Percentiles rank a stretch among this genome's conserved stretches.
phyloP scores from a whole-genome alignment of 1,140 invertebrate species.

The Drosophila pseudoananassae region DNA sequence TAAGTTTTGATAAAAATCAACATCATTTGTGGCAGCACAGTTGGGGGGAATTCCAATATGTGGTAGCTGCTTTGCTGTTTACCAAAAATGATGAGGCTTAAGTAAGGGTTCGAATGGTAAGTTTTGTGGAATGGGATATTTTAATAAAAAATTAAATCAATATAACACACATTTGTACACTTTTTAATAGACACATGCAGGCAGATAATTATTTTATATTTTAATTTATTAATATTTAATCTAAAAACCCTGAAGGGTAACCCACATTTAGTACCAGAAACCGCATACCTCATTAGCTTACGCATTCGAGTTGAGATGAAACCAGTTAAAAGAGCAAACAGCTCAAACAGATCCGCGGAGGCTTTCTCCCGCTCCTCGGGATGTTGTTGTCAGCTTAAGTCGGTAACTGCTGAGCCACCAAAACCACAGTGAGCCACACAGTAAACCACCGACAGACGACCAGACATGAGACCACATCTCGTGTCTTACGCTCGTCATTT shows the following conservation, averaged over 20 bases:
- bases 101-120: slow-evolving; percentile 6
- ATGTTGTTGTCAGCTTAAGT: slow-evolving; percentile 74
- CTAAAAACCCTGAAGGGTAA: slow-evolving; percentile 1
- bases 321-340: slow-evolving; percentile 41
- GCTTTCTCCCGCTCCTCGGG: slow-evolving; percentile 45
- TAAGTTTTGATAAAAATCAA: slow-evolving; percentile 83
- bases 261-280: not conserved
- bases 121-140: slow-evolving; percentile 19
- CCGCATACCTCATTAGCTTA: slow-evolving; percentile 27
- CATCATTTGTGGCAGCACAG: slow-evolving; percentile 76
- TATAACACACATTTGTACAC: too few relatives aligned
- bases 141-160: not conserved
- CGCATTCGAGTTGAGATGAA: slow-evolving; percentile 13
- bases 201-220: not conserved
- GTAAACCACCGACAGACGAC: slow-evolving; percentile 17
- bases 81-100: slow-evolving; percentile 26
- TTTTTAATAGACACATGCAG: not conserved
- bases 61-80: slow-evolving; percentile 50
- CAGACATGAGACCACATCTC: slow-evolving; percentile 40
- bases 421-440: slow-evolving; percentile 14
- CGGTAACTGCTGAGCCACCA: slow-evolving; percentile 39
- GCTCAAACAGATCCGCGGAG: slow-evolving; percentile 25
- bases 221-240: not conserved
- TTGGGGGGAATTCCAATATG: slow-evolving; percentile 79
- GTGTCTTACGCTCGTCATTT: slow-evolving; percentile 83